phyloP scores from a whole-genome alignment of 1,140 invertebrate species.

The Lordiphosa collinella region DNA sequence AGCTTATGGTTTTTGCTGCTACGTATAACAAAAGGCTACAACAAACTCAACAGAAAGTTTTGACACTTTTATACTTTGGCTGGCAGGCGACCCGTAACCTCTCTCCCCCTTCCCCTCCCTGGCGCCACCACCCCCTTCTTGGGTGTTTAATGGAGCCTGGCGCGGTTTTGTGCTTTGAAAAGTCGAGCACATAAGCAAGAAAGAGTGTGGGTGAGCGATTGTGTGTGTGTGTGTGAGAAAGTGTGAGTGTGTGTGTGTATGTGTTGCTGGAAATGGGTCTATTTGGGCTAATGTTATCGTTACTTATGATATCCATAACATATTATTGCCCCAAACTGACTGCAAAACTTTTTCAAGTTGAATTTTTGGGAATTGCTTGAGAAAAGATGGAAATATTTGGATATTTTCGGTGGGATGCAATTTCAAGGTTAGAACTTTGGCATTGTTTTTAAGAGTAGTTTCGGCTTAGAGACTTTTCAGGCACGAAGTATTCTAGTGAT shows the following conservation, averaged over 20 bases:
- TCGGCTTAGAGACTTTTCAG: too few species aligned
- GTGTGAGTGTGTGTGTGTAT: too few species aligned
- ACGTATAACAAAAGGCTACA: constrained; percentile 66
- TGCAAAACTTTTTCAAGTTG: too few species aligned
- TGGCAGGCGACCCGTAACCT: constrained; percentile 57
- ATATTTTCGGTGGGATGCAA: too few species aligned
- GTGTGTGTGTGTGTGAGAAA: constrained; percentile 6
- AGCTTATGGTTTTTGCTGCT: constrained; percentile 62
- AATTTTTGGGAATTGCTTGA: too few species aligned
- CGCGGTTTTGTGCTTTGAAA: constrained; percentile 45
- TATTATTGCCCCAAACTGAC: background rate
- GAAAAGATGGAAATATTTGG: too few species aligned
- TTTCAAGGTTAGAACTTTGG: background rate
- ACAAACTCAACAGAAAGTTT: constrained; percentile 72
- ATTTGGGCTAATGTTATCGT: constrained; percentile 8
- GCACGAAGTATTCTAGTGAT: too few species aligned
- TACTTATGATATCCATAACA: constrained; percentile 6
- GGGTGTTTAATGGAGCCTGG: constrained; percentile 71
- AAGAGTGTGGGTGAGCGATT: constrained; percentile 7
- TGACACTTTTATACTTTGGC: constrained; percentile 75
- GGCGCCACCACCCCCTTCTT: constrained; percentile 15
- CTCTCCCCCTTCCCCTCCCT: constrained; percentile 4
- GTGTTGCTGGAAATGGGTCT: constrained; percentile 1
- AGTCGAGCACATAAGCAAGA: constrained; percentile 41
- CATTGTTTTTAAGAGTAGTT: constrained; percentile 9